A percentile compares a stretch with the other conserved stretches of the same genome.
Evolutionary conservation across 2,113 vertebrate species (phyloP).

Genomic region (Paradoxurus hermaphroditus): DNA sequence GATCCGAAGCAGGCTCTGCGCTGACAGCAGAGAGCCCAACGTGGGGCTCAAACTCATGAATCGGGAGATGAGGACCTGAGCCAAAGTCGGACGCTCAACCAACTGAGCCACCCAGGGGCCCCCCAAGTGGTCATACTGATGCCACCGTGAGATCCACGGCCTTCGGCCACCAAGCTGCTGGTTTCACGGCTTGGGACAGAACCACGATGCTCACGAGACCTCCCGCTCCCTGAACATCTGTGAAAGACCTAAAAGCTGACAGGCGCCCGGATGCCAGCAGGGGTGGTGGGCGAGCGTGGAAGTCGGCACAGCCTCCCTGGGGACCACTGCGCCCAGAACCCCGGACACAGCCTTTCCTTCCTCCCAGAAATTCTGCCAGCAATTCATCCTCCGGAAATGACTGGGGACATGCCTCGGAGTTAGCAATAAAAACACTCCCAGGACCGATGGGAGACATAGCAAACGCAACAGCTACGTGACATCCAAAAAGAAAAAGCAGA

Average conservation of each 20-base stretch:
- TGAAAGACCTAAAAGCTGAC: background rate
- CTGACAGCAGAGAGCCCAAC: too few relatives aligned
- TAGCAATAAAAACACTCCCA: background rate
- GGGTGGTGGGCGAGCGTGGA: accelerated
- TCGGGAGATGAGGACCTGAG: too few relatives aligned
- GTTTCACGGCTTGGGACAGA: background rate
- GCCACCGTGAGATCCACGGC: accelerated
- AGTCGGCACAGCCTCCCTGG: accelerated
- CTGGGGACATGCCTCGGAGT: background rate
- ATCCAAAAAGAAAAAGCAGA: background rate
- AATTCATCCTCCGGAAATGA: background rate
- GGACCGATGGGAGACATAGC: background rate
- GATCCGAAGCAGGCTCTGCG: too few relatives aligned
- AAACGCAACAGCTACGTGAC: background rate
- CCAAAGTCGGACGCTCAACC: too few relatives aligned
- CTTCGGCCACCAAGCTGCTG: background rate
- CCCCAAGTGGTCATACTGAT: background rate
- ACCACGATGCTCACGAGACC: background rate
- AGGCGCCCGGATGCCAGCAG: background rate
- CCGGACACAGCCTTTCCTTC: background rate
- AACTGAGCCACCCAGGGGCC: too few relatives aligned
- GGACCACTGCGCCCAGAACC: background rate
- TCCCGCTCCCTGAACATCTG: background rate
- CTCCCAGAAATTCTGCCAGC: background rate
- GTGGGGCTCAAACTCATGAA: too few relatives aligned